Conservation (phyloP, 2,888 invertebrate species). For the Seladonia tumulorum region DNA sequence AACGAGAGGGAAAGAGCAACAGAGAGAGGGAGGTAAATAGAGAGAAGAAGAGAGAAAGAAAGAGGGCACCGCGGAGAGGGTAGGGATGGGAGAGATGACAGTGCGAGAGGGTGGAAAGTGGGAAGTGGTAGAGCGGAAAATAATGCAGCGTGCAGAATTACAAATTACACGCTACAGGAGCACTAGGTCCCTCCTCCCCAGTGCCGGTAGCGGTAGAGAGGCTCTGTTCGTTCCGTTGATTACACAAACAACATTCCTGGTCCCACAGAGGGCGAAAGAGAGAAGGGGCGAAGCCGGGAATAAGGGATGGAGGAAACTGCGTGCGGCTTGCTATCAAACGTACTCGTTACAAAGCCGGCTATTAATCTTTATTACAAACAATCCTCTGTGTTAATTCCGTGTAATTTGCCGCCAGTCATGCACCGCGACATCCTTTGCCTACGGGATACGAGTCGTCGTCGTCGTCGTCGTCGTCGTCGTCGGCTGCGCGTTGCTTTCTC, state of each 20-base stretch:
- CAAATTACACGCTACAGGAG: slow-evolving; percentile 77
- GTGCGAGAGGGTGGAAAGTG: slow-evolving; percentile 61
- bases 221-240: slow-evolving; percentile 78
- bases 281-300: slow-evolving; percentile 17
- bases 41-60: neutral
- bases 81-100: slow-evolving; percentile 25
- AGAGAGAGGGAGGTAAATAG: neutral
- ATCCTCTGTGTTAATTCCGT: slow-evolving; percentile 75
- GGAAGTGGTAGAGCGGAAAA: slow-evolving; percentile 75
- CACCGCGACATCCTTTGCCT: slow-evolving; percentile 45
- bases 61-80: slow-evolving; percentile 31
- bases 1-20: neutral
- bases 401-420: slow-evolving; percentile 73
- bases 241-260: slow-evolving; percentile 78
- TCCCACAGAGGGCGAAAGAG: slow-evolving; percentile 19
- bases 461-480: neutral
- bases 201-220: slow-evolving; percentile 62
- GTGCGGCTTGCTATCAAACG: slow-evolving; percentile 65
- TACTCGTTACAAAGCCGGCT: slow-evolving; percentile 72
- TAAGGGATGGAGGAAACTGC: slow-evolving; percentile 29
- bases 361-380: slow-evolving; percentile 79
- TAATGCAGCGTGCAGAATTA: slow-evolving; percentile 78
- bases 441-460: slow-evolving; percentile 30
- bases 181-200: slow-evolving; percentile 52
- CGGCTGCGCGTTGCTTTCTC: slow-evolving; percentile 35